phyloP scores from a whole-genome alignment of 23 tunicate species.

The Styela clava region DNA sequence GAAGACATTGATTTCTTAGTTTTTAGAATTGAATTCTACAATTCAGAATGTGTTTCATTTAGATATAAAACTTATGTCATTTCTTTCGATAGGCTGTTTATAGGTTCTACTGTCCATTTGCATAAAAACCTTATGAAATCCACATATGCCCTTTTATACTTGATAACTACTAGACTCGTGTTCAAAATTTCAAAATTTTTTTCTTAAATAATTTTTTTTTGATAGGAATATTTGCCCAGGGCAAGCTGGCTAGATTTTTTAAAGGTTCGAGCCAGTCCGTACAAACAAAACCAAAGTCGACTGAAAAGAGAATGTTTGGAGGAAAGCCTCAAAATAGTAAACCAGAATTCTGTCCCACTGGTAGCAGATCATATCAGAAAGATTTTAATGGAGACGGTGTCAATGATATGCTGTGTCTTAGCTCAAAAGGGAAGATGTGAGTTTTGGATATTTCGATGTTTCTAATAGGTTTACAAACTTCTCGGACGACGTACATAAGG shows the following conservation, averaged over 20 bases:
- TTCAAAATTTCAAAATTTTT: too few species aligned
- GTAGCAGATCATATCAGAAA: background rate
- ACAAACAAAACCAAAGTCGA: background rate
- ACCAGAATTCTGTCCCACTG: background rate
- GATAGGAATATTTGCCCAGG: background rate
- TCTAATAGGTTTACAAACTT: background rate
- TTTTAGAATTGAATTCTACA: too few species aligned
- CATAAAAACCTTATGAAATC: too few species aligned
- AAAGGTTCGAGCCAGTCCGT: background rate
- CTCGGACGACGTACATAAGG: too few species aligned
- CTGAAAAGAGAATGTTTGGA: background rate
- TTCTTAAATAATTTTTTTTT: too few species aligned
- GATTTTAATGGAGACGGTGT: constrained; percentile 6
- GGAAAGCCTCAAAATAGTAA: background rate
- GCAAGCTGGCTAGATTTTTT: background rate
- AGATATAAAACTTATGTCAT: too few species aligned
- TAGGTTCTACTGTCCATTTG: too few species aligned
- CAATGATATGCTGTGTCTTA: background rate
- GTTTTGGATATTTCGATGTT: background rate
- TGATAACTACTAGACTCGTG: too few species aligned
- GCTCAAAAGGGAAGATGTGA: background rate
- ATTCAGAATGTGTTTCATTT: too few species aligned
- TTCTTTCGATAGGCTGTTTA: too few species aligned
- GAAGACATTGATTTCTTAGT: too few species aligned
- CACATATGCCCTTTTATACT: too few species aligned